These are phyloP conservation scores for Catostomus latipinnis DNA, from an alignment of 2,797 vertebrate species.

Conservation along the genomic window DNA sequence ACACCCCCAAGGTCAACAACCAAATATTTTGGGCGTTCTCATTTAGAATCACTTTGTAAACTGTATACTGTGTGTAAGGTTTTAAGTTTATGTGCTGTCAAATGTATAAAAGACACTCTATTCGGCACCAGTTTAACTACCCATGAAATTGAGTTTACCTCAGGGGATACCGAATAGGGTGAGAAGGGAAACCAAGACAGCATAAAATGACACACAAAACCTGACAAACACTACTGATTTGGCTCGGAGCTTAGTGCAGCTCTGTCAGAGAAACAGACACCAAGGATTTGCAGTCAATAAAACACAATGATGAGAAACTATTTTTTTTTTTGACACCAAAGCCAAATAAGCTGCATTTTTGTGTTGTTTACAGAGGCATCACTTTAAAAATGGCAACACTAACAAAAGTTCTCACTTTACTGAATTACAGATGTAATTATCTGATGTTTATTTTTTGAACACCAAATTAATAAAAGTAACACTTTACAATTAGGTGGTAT, in stretches of 20 bases:
- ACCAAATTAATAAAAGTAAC: too few species aligned
- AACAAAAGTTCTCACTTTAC: not conserved
- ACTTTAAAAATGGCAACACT: not conserved
- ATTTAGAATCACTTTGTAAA: too few species aligned
- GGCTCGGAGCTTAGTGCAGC: slow-evolving; percentile 26
- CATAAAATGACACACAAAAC: slow-evolving; percentile 63
- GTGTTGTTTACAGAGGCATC: not conserved
- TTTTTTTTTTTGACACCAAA: not conserved
- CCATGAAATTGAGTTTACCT: slow-evolving; percentile 62
- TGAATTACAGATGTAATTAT: too few species aligned
- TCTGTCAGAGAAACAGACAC: slow-evolving; percentile 41
- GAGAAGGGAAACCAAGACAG: slow-evolving; percentile 52
- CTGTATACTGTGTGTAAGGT: not conserved
- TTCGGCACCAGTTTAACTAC: slow-evolving; percentile 27
- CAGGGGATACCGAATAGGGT: slow-evolving; percentile 10
- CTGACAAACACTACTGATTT: slow-evolving; percentile 35
- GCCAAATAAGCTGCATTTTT: slow-evolving; percentile 29
- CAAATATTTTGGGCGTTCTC: too few species aligned
- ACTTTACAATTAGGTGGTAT: too few species aligned
- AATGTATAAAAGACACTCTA: slow-evolving; percentile 27
- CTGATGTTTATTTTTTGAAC: too few species aligned
- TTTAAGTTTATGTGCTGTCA: slow-evolving; percentile 24
- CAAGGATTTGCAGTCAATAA: slow-evolving; percentile 46
- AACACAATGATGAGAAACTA: slow-evolving; percentile 33
- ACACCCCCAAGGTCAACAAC: too few species aligned